A percentile compares a stretch with the other conserved stretches of the same genome.
phyloP scores from a whole-genome alignment of 2,797 vertebrate species.

The Microctenopoma lineatum region DNA sequence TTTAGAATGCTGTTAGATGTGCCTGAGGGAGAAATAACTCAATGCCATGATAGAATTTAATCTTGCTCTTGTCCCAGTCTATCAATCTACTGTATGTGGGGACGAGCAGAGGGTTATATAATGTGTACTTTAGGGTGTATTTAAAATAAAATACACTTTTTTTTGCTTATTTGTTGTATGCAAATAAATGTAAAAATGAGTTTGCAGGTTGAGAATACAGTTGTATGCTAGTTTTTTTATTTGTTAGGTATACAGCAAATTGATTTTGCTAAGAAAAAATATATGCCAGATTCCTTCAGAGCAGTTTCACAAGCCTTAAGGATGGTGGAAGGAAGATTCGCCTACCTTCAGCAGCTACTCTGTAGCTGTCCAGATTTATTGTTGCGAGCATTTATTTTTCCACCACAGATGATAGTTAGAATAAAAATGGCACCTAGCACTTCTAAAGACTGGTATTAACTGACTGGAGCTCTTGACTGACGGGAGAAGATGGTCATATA shows the following conservation, averaged over 20 bases:
- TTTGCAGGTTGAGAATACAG: neutral
- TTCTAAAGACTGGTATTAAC: conserved; percentile 20
- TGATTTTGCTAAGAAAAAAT: conserved; percentile 1
- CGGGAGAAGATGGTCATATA: conserved; percentile 12
- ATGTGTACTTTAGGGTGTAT: neutral
- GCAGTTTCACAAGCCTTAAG: neutral
- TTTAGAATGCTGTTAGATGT: conserved; percentile 39
- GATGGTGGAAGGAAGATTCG: neutral
- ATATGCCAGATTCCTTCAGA: neutral
- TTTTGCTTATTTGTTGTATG: neutral
- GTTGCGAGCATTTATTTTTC: neutral
- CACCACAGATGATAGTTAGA: conserved; percentile 7
- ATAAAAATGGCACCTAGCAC: conserved; percentile 52
- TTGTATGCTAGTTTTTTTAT: neutral
- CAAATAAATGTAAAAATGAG: too few relatives aligned
- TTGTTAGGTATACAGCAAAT: too few relatives aligned
- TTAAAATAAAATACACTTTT: neutral
- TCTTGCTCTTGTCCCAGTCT: conserved; percentile 22
- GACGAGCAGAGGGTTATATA: neutral
- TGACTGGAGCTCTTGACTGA: conserved; percentile 29
- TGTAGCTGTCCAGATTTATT: conserved; percentile 16
- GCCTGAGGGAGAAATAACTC: conserved; percentile 45
- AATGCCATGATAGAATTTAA: conserved; percentile 34
- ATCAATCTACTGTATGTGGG: neutral
- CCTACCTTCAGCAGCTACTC: conserved; percentile 7